Base-by-base conservation (phyloP, 64 coral and sea anemone genomes). In the Orbicella faveolata region DNA sequence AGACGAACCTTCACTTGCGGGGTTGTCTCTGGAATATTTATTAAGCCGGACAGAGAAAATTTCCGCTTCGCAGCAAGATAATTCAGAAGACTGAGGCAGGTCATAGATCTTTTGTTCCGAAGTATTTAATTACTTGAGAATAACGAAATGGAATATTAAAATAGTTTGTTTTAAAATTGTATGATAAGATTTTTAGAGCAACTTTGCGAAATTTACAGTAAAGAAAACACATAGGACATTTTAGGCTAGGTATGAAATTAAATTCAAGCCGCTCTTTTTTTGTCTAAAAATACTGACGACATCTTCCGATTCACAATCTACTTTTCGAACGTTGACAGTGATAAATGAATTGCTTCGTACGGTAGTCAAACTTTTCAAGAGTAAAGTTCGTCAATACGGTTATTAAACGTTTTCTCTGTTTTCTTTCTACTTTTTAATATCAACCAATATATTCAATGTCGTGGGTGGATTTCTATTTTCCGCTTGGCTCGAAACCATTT, bases 401-500 rank as follows among this genome's bases (percentile, higher is more conserved):
- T 25, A 4, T 6, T 53, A n/a, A 52, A 5, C 44, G 21, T 33
- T 72, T 72, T 73, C 25, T 85, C 12, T 20, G 20, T 72, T 85
- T 52, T 72, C 44, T 85, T 72, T 70, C 67, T 48, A 52, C 55
- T 72, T 85, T 52, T 72, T 10, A 17, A 52, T 70, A 85, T 7
- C 68, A 9, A 52, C 78, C 35, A 25, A 48, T 36, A 41, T 68
- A 67, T 83, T 68, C 81, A 68, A 68, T 19, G 48, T 23, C 10
- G 81, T 66, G 81, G 81, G 81, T 63, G 81, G 63, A 84, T 39
- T 85, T 85, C 4, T 12, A 70, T 70, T 85, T 85, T 85, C 82
- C 39, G 64, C 65, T 73, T 73, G 21, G 82, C 51, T 85, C 36
- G 36, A n/a, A 16, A 21, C 26, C 13, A n/a, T 52, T 83, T 52